Evolutionary conservation across 2,888 invertebrate species (phyloP), one percentile per base, ranked within the genome.

Genomic region (Meiosimyza decipiens): DNA sequence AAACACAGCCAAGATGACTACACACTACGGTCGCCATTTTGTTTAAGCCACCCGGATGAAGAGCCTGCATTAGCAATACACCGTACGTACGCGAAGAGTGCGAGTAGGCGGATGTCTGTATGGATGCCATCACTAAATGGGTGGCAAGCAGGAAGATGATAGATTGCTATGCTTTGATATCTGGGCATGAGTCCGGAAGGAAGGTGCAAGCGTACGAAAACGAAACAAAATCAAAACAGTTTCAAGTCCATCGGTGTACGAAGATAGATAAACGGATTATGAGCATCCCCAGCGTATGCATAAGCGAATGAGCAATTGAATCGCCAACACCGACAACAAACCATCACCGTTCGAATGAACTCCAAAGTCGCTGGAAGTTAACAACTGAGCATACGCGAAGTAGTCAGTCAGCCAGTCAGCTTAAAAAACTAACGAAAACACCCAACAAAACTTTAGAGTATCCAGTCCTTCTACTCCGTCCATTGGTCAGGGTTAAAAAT

Each of bases 231-330:
- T 77, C 77, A 80, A 79, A 74, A 74, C 75, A 78, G 79, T 81
- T 82, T 81, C 80, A 83, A 84, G 85, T 84, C 85, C 85, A 86
- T 80, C 83, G 83, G 85, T 86, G 86, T 86, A 85, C 86, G 85
- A 86, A 86, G 83, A 81, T 85, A 85, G 86, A 86, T 86, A 86
- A 86, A 86, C 83, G 86, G 86, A 86, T 86, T 86, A 86, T 84
- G 82, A 79, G 77, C 80, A 76, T 77, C 77, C 73, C 60, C 60
- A 62, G 64, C 71, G 51, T 47, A 59, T 62, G 60, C 63, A 69
- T 9, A 63, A 28, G 51, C 64, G n/a, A 55, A 66, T 40, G 66
- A 67, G 40, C 55, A 47, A 18, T 13, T 49, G 67, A 66, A 57
- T 40, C 18, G 13, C 57, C 33, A n/a, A 63, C 40, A 18, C 57